Evolutionary conservation across 2,888 invertebrate species (phyloP), one percentile per base, ranked within the genome.

Genomic region (Hymenopus coronatus): DNA sequence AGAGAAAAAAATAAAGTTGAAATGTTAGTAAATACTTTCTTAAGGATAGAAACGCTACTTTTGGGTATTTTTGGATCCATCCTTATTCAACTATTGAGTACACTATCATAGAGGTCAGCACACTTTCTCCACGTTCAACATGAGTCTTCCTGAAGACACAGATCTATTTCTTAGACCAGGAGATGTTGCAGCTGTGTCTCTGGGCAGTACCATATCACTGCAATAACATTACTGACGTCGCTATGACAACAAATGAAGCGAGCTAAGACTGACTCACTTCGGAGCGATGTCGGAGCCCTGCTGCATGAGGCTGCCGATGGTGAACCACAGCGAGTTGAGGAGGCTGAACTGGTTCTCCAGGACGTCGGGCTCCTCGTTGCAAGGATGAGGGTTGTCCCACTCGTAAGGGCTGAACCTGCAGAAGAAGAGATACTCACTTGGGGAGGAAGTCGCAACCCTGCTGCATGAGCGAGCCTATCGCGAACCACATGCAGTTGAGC

Each of bases 401-500:
- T 98, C 98, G 94, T 98, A 98, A 92, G 98, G 98, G 94, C 97
- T 97, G 95, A 97, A 96, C 95, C 98, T 97, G 95, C 92, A 93
- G 89, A 90, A 83, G 89, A 88, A 88, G 82, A 91, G 90, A 88
- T 84, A 87, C 87, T 96, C 96, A 98, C 98, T 97, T 98, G 94
- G 98, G 98, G 92, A 98, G 95, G 94, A 98, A 97, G 94, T 98
- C 98, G 94, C 98, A 98, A 93, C 98, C 98, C 94, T 98, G 98
- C 93, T 98, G 98, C 97, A 98, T 98, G 92, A 98, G 95, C 85
- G 98, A 98, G 92, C 98, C 98, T 92, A 98, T 98, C 91, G 98
- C 98, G 94, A 99, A 99, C 99, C 99, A 99, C 95, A 99, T 96
- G 94, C 98, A 98, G 95, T 98, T 99, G 94, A 97, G 95, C 93